phyloP scores from a whole-genome alignment of 2,113 vertebrate genomes.

The Xiphorhynchus elegans region DNA sequence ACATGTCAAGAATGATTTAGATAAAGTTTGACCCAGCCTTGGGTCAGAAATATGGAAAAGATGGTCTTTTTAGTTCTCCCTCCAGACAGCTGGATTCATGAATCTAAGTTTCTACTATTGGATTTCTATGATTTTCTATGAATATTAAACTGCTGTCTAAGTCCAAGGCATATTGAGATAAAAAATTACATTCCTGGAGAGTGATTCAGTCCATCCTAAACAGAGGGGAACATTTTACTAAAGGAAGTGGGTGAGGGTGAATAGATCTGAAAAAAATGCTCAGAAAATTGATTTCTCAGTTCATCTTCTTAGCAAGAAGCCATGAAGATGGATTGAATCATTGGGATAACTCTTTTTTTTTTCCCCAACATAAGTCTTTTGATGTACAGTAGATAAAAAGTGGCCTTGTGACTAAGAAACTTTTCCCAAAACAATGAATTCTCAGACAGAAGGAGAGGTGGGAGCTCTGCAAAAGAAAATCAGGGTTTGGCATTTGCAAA shows the following conservation, averaged over 20 bases:
- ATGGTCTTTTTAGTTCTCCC: not conserved
- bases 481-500: not conserved
- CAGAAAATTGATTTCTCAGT: slow-evolving; percentile 29
- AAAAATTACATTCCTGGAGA: not conserved
- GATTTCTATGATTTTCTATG: slow-evolving; percentile 33
- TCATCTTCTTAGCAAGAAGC: slow-evolving; percentile 1
- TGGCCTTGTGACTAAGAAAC: not conserved
- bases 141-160: slow-evolving; percentile 24
- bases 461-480: not conserved
- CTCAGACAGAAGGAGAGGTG: not conserved
- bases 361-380: not conserved
- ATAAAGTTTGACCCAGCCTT: not conserved
- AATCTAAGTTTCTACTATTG: not conserved
- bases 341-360: not conserved
- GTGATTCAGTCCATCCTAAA: not conserved
- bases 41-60: not conserved
- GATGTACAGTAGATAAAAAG: not conserved
- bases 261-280: not conserved
- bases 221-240: not conserved
- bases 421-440: not conserved
- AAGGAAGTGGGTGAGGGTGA: not conserved
- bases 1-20: not conserved
- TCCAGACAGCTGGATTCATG: not conserved
- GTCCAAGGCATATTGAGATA: not conserved
- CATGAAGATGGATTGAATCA: not conserved